Base-by-base conservation (phyloP, 2,888 invertebrate genomes). In the Drosophila engyochracea region DNA sequence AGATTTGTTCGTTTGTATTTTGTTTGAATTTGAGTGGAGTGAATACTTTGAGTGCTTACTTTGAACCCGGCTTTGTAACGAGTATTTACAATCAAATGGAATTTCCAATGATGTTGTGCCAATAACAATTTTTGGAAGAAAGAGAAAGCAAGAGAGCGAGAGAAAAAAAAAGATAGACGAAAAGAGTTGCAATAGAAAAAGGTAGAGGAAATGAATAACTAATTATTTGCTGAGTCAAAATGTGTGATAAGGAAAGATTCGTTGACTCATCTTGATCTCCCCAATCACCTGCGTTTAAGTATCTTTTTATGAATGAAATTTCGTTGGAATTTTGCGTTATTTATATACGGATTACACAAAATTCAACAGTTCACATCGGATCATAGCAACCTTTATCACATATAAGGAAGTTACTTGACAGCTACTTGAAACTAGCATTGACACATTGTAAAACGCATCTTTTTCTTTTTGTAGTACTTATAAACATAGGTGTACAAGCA, bases 61-160 rank as follows among this genome's bases (percentile, higher is more conserved):
- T 87, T 79, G 76, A 76, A 74, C 81, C 71, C 70, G 68, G 55
- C 76, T 72, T 67, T 41, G 51, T 33, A 49, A 10, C 54, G 5
- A 10, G 4, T 14, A 19, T 25, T 33, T 60, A n/a, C 28, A n/a
- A 49, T 47, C 33, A 3, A 35, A 47, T n/a, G 52, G 25, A 55
- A 54, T 68, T 62, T 60, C 54, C n/a, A 31, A 52, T 41, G 53
- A 54, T 55, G 35, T 77, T 57, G 16, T n/a, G 49, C 53, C 37
- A 41, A 67, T 79, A 65, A 67, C 51, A 35, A 12, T 28, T 0
- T 7, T 4, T 12, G 7, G 10, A 19, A 19, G 10, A 51, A 30
- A 30, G n/a, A n/a, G 28, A 51, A 12, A 10, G 19, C 28, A 39
- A 9, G 30, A 16, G 4, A 41, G 16, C 4, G 7, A 41, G n/a